These are phyloP conservation scores for Tympanuchus pallidicinctus DNA, from an alignment of 2,113 vertebrate genomes.

Conservation along the genomic window DNA sequence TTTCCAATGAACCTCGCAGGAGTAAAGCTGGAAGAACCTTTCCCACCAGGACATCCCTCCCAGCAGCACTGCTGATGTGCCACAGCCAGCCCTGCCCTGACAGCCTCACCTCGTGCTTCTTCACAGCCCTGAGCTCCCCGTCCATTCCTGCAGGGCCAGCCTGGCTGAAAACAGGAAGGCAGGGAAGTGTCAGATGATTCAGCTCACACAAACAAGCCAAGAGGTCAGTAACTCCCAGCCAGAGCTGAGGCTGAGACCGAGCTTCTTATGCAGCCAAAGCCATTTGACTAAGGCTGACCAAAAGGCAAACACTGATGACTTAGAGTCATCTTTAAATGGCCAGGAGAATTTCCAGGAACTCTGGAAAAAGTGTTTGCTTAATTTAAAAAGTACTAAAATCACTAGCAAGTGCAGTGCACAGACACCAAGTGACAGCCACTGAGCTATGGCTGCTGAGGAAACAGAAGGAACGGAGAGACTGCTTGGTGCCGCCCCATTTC, in stretches of 20 bases:
- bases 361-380: background rate
- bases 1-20: background rate
- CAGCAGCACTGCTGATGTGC: too few relatives aligned
- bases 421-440: background rate
- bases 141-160: background rate
- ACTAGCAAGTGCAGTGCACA: background rate
- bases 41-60: background rate
- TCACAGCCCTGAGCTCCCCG: background rate
- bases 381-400: slow-evolving; percentile 16
- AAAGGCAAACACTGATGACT: background rate
- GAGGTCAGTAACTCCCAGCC: background rate
- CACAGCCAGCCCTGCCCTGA: background rate
- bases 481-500: background rate
- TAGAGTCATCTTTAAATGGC: background rate
- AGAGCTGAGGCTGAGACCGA: background rate
- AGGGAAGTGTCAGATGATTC: background rate
- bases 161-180: background rate
- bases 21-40: background rate
- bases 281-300: background rate
- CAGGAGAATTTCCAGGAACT: slow-evolving; percentile 23
- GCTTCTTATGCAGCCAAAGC: background rate
- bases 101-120: background rate
- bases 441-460: background rate
- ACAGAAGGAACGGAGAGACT: background rate
- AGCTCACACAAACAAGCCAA: background rate